Base-by-base conservation (phyloP, 2,113 vertebrate genomes). In the Gymnarchus niloticus region DNA sequence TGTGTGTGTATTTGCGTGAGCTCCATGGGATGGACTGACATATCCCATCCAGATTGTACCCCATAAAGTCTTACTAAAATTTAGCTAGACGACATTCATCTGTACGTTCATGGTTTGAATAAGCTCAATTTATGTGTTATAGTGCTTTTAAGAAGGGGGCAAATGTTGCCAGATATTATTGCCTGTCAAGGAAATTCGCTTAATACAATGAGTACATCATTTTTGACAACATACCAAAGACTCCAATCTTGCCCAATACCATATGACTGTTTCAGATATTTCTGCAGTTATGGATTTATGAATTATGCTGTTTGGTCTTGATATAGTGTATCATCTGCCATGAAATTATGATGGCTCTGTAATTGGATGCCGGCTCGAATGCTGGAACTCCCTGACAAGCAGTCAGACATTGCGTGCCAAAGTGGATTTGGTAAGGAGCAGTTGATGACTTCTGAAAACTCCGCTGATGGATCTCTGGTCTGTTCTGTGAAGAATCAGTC, bases 381-480 rank as follows among this genome's bases (percentile, higher is more conserved):
- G 57, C 48, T 69, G 56, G 59, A 59, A 52, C n/a, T 25, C 49
- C 48, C 48, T 82, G 21, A 86, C 44, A 51, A 41, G 46, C 9
- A 65, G 33, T 23, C 44, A 41, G 56, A 57, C 28, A 28, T 61
- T 56, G 78, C n/a, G 28, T 52, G 49, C 57, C 21, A 57, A 49
- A 61, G 49, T 10, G 41, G 56, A 73, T 86, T 86, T 37, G 48
- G 41, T 33, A 41, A 37, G 48, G 56, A 69, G 78, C 17, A 28
- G 12, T 10, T 69, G 85, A 73, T 86, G 80, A 61, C 80, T 65
- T 82, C 44, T 54, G 41, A 12, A 56, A 49, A 17, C 25, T 77
- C 76, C 44, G 54, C 56, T 52, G 44, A 82, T 28, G 28, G 41
- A 25, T 49, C 57, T 48, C 33, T 14, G 56, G 14, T 54, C n/a